Conservation (phyloP, 2,113 vertebrate genomes). For the Herpailurus yagouaroundi region DNA sequence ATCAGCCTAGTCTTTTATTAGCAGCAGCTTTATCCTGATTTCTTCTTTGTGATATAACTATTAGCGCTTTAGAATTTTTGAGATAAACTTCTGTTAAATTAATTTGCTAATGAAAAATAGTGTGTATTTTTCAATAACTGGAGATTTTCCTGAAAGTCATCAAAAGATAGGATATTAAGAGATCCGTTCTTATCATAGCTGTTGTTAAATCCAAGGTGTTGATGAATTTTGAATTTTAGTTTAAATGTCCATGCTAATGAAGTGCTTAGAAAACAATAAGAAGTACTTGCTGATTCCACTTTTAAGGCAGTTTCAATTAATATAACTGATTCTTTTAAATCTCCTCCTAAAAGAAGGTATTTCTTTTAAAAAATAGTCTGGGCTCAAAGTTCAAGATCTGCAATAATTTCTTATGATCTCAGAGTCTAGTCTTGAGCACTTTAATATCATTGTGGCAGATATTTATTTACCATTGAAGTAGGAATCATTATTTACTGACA, state of each 20-base stretch:
- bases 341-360: conserved; percentile 59
- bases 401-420: not conserved
- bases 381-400: conserved; percentile 41
- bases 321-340: conserved; percentile 74
- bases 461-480: conserved; percentile 54
- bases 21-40: conserved; percentile 69
- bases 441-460: conserved; percentile 25
- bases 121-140: conserved; percentile 78
- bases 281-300: conserved; percentile 43
- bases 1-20: conserved; percentile 79
- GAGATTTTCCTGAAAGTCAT: conserved; percentile 78
- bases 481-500: conserved; percentile 57
- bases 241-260: conserved; percentile 77
- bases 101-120: conserved; percentile 84
- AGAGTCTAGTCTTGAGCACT: not conserved
- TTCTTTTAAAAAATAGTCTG: conserved; percentile 54
- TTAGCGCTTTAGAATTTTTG: conserved; percentile 77
- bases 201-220: conserved; percentile 83
- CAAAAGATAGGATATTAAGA: conserved; percentile 81
- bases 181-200: conserved; percentile 76
- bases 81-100: conserved; percentile 81
- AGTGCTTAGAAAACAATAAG: conserved; percentile 64
- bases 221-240: conserved; percentile 83
- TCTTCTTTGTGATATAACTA: conserved; percentile 80
- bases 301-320: conserved; percentile 70